Evolutionary conservation across 1,140 invertebrate species (phyloP).

Genomic region (Pantala flavescens): DNA sequence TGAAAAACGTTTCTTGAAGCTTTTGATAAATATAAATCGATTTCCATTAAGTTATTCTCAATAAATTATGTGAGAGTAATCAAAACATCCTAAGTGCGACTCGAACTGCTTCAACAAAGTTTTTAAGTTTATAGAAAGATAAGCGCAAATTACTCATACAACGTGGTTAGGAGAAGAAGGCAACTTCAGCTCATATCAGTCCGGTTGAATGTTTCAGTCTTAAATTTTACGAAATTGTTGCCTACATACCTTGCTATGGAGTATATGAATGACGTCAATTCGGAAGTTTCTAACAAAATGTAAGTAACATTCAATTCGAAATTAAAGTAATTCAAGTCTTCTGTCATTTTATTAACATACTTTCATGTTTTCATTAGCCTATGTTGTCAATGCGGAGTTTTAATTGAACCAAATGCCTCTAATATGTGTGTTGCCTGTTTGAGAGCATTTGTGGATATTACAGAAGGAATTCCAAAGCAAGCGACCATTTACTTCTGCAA

Average conservation of each 20-base stretch:
- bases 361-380: conserved; percentile 39
- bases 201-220: no score
- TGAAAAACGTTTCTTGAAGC: no score
- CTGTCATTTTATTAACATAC: neutral
- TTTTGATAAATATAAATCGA: no score
- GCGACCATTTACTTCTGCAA: conserved; percentile 78
- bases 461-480: conserved; percentile 93
- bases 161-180: no score
- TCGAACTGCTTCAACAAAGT: no score
- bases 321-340: neutral
- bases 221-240: no score
- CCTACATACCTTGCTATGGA: neutral
- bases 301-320: neutral
- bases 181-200: no score
- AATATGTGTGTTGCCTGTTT: conserved; percentile 97
- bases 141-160: no score
- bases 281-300: neutral
- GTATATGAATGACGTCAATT: neutral
- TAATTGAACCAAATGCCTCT: conserved; percentile 86
- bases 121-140: no score
- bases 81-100: no score
- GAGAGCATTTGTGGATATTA: conserved; percentile 83
- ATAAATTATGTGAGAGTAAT: no score
- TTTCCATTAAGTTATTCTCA: no score
- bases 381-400: conserved; percentile 70